Conservation (phyloP, 2,888 invertebrate species). For the Volucella zonaria region DNA sequence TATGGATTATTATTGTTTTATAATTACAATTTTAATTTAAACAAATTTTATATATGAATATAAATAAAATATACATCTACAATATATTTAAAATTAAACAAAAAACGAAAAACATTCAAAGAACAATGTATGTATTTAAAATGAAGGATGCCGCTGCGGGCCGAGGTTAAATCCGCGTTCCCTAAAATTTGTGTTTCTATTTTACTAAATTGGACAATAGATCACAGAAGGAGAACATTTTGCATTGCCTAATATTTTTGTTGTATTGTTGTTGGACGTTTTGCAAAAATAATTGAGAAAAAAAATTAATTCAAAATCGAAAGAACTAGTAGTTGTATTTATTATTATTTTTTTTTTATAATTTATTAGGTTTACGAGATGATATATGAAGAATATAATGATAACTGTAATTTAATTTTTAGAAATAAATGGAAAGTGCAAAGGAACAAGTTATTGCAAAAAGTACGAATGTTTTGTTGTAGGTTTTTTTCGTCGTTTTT, state of each 20-base stretch:
- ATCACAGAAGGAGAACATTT: background rate
- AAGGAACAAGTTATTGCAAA: constrained; percentile 31
- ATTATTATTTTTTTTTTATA: constrained; percentile 12
- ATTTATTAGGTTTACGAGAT: constrained; percentile 22
- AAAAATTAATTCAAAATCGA: constrained; percentile 3
- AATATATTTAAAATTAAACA: constrained; percentile 56
- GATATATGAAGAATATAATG: constrained; percentile 33
- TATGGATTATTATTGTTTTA: constrained; percentile 54
- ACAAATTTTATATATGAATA: constrained; percentile 65
- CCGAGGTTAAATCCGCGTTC: background rate
- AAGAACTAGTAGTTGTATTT: constrained; percentile 17
- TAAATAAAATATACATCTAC: constrained; percentile 62
- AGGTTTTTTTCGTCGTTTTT: background rate
- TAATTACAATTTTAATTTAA: constrained; percentile 64
- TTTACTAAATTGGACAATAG: background rate
- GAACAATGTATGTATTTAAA: constrained; percentile 30
- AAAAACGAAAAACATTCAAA: constrained; percentile 27
- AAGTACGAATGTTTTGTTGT: constrained; percentile 22
- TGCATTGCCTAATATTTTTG: constrained; percentile 3
- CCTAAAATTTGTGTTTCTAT: background rate
- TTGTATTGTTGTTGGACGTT: constrained; percentile 1
- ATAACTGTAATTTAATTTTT: constrained; percentile 41
- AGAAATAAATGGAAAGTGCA: constrained; percentile 61
- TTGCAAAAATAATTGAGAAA: constrained; percentile 9
- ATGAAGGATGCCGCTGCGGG: background rate